Base-by-base conservation (phyloP, 1,140 invertebrate species). In the Metopolophium dirhodum region DNA sequence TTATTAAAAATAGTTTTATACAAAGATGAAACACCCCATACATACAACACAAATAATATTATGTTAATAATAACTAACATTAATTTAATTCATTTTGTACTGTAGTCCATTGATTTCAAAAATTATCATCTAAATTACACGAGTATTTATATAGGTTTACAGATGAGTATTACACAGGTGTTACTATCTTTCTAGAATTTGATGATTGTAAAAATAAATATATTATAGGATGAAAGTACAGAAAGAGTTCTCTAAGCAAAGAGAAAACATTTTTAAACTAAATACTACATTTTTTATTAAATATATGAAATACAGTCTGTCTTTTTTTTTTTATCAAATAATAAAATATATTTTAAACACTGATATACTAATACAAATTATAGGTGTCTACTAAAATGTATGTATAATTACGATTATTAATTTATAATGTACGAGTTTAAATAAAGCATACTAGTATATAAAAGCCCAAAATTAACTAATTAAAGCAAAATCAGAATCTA, bases 281-380 rank as follows among this genome's bases (percentile, higher is more conserved):
- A 14, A 47, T 20, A 45, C 89, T 90, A 68, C 30, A n/a, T 18
- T 45, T 45, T 90, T 61, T 90, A 90, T 61, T 90, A 45, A 90
- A 90, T 11, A 41, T 41, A 26, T 68, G 57, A 90, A 90, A 45
- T 90, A 90, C 89, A 90, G 88, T 89, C 88, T 20, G 30, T 77
- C 30, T 68, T 3, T 41, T 4, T 68, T 68, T 89, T 54, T 26
- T 23, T 54, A 89, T 89, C 2, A 51, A 54, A 54, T 89, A 22
- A 89, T 77, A 77, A 77, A 77, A 77, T 89, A 89, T 26, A 23
- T 57, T 89, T 57, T 54, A 61, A 61, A 90, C 57, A 90, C 37
- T 45, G 57, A 90, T 68, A 0, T 68, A 45, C 45, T 90, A 68
- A 90, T 90, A 68, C 6, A 41, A 90, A 90, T 45, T 68, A 47